These are phyloP conservation scores for Scaptomyza caliginosa DNA, from an alignment of 2,888 invertebrate genomes.

Conservation along the genomic window DNA sequence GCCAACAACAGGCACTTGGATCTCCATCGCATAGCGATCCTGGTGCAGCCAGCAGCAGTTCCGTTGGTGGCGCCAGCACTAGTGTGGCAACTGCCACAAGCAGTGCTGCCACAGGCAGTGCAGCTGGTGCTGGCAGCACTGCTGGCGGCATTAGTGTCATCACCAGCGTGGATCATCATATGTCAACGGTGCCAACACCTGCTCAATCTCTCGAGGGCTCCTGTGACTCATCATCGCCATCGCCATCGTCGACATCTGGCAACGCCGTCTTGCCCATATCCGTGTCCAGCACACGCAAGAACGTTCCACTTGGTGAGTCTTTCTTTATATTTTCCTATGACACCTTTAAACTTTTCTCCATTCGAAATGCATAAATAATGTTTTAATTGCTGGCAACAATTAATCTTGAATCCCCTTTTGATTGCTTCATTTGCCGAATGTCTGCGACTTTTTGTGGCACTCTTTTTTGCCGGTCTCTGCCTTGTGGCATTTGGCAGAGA, in stretches of 20 bases:
- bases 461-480: background rate
- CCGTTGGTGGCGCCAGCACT: slow-evolving; percentile 48
- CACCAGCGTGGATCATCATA: slow-evolving; percentile 84
- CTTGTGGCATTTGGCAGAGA: slow-evolving; percentile 30
- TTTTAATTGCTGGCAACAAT: background rate
- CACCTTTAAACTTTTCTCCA: background rate
- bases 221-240: slow-evolving; percentile 87
- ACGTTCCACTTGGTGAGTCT: slow-evolving; percentile 82
- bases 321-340: too few species aligned
- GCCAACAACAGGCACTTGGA: slow-evolving; percentile 56
- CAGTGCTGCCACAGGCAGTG: slow-evolving; percentile 34
- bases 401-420: background rate
- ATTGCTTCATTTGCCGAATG: slow-evolving; percentile 3
- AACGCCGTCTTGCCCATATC: slow-evolving; percentile 77
- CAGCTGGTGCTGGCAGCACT: slow-evolving; percentile 27
- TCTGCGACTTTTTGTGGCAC: background rate
- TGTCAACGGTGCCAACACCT: slow-evolving; percentile 83
- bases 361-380: background rate
- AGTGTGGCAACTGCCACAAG: slow-evolving; percentile 40
- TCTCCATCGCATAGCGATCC: slow-evolving; percentile 76
- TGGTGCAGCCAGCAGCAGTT: slow-evolving; percentile 56
- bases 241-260: slow-evolving; percentile 85
- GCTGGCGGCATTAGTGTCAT: slow-evolving; percentile 51
- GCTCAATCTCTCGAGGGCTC: slow-evolving; percentile 84
- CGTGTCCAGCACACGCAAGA: slow-evolving; percentile 84